These are phyloP conservation scores for Bucorvus abyssinicus DNA, from an alignment of 2,797 vertebrate species.

Conservation along the genomic window DNA sequence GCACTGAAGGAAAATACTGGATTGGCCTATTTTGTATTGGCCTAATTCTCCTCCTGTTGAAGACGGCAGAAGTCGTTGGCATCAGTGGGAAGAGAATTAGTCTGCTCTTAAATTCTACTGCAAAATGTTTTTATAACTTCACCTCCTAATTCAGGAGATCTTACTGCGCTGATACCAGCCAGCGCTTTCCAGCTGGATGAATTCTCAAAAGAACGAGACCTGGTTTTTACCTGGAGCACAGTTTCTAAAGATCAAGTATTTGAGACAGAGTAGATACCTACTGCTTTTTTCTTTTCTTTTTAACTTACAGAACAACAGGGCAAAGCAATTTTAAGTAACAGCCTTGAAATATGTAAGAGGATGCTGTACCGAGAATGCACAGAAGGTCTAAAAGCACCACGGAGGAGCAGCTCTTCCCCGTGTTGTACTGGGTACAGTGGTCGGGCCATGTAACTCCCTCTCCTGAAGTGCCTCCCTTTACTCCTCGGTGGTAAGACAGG, in stretches of 20 bases:
- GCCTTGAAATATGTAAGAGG: slow-evolving; percentile 20
- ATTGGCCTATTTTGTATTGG: slow-evolving; percentile 29
- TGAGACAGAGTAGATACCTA: neutral
- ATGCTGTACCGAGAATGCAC: neutral
- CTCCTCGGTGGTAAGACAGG: neutral
- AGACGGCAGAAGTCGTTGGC: neutral
- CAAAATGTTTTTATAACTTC: neutral
- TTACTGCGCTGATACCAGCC: neutral
- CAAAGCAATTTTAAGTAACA: neutral
- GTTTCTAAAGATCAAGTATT: neutral
- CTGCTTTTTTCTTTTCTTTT: neutral
- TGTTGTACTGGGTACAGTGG: neutral
- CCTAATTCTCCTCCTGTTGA: neutral
- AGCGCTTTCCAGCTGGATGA: neutral
- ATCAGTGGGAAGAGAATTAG: neutral
- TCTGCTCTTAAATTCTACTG: neutral
- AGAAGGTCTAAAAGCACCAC: neutral
- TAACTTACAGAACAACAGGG: neutral
- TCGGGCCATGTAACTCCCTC: neutral
- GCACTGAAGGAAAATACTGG: slow-evolving; percentile 8
- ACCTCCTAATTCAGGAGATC: neutral
- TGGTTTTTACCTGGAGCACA: neutral
- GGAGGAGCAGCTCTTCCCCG: neutral
- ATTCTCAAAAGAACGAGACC: neutral
- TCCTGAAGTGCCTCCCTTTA: neutral